Evolutionary conservation across 1,140 invertebrate species (phyloP).

Genomic region (Macrobrachium rosenbergii): DNA sequence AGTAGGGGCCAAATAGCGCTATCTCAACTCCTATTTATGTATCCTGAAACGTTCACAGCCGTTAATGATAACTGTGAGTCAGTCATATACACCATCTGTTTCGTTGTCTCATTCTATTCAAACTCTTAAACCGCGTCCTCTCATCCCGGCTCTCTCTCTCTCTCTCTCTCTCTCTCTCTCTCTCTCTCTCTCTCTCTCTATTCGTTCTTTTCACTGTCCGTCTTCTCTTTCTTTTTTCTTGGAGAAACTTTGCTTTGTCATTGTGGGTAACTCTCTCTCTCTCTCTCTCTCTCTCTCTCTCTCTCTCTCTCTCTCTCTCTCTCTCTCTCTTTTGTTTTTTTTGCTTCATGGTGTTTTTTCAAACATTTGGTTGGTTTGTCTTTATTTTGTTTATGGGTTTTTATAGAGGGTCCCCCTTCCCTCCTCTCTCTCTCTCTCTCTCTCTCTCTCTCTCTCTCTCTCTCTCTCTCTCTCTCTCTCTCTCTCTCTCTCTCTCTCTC

Average conservation of each 20-base stretch:
- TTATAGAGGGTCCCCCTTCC: background rate
- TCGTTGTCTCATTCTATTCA: too few relatives aligned
- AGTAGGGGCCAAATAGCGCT: too few relatives aligned
- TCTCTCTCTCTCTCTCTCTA: background rate
- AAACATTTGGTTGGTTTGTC: background rate
- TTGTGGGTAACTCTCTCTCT: background rate
- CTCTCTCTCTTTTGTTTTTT: background rate
- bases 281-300: slow-evolving; percentile 10
- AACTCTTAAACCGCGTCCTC: too few relatives aligned
- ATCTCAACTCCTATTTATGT: too few relatives aligned
- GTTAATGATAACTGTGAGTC: too few relatives aligned
- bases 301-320: background rate
- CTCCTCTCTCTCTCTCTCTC: slow-evolving; percentile 5
- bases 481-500: background rate
- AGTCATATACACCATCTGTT: too few relatives aligned
- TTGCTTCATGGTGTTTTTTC: background rate
- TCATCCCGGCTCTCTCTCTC: background rate
- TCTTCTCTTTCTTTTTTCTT: background rate
- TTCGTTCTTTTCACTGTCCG: background rate
- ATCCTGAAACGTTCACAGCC: too few relatives aligned
- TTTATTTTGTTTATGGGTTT: background rate
- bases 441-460: slow-evolving; percentile 12
- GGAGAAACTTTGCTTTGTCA: background rate
- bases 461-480: background rate
- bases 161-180: background rate